phyloP scores from a whole-genome alignment of 1,140 invertebrate genomes.

The Notospermus geniculatus region DNA sequence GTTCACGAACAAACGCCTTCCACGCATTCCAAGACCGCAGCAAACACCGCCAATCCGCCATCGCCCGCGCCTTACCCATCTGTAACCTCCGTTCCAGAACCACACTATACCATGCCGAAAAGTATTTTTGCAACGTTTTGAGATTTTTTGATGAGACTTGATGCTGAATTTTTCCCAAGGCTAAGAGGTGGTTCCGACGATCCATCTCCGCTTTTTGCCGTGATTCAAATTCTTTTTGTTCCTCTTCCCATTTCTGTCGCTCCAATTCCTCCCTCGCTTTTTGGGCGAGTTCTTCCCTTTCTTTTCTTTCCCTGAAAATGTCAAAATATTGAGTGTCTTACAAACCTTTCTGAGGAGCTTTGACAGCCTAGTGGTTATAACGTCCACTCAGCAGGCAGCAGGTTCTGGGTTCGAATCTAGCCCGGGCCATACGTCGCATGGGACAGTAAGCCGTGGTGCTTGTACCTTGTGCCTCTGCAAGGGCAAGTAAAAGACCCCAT shows the following conservation, averaged over 20 bases:
- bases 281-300: constrained; percentile 28
- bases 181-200: no score
- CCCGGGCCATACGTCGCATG: no score
- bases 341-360: no score
- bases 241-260: constrained; percentile 19
- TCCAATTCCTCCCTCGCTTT: constrained; percentile 32
- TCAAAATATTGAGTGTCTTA: no score
- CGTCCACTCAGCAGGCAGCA: no score
- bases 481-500: no score
- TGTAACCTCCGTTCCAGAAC: constrained; percentile 43
- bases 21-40: constrained; percentile 49
- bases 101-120: constrained; percentile 51
- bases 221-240: constrained; percentile 27
- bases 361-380: no score
- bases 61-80: constrained; percentile 49
- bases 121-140: constrained; percentile 44
- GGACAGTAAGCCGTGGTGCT: no score
- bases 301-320: constrained; percentile 25
- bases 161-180: not conserved
- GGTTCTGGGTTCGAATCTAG: no score
- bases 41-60: constrained; percentile 51
- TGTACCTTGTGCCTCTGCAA: no score
- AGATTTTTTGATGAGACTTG: not conserved
- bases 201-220: constrained; percentile 19
- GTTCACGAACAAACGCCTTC: constrained; percentile 34